Evolutionary conservation across 1,140 invertebrate species (phyloP).

Genomic region (Pinna nobilis): DNA sequence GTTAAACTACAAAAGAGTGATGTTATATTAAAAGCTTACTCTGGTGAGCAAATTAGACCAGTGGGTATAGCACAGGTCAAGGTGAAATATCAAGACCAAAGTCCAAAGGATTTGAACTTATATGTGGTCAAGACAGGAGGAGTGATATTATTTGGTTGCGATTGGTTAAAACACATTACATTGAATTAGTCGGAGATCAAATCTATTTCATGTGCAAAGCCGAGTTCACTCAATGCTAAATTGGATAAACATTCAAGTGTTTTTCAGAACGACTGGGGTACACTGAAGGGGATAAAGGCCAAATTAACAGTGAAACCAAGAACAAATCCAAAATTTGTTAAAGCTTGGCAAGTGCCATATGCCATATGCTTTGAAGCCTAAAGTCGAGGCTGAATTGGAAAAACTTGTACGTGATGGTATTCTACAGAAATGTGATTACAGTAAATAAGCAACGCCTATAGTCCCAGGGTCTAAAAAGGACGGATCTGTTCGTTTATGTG

Average conservation of each 20-base stretch:
- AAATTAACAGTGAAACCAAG: constrained; percentile 25
- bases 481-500: constrained; percentile 67
- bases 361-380: constrained; percentile 68
- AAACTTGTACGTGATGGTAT: constrained; percentile 52
- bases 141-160: constrained; percentile 17
- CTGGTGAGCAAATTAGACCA: constrained; percentile 16
- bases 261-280: constrained; percentile 23
- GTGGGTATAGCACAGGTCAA: not conserved
- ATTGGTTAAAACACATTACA: constrained; percentile 20
- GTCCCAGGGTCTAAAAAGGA: constrained; percentile 69
- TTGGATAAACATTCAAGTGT: constrained; percentile 7
- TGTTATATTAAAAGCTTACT: constrained; percentile 9
- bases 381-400: constrained; percentile 58
- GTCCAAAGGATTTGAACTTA: constrained; percentile 3
- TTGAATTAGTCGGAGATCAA: constrained; percentile 6
- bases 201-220: not conserved
- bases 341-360: constrained; percentile 65
- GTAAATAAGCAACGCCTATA: constrained; percentile 74
- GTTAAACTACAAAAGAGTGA: constrained; percentile 1
- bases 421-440: constrained; percentile 67
- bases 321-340: constrained; percentile 23
- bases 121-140: constrained; percentile 27
- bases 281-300: constrained; percentile 31
- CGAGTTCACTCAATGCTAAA: not conserved
- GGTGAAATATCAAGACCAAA: constrained; percentile 21